Evolutionary conservation across 30 jellyfish, hydroid and myxozoan genomes (phyloP), one percentile per base, ranked within the genome.

Genomic region (Aurelia sp.): DNA sequence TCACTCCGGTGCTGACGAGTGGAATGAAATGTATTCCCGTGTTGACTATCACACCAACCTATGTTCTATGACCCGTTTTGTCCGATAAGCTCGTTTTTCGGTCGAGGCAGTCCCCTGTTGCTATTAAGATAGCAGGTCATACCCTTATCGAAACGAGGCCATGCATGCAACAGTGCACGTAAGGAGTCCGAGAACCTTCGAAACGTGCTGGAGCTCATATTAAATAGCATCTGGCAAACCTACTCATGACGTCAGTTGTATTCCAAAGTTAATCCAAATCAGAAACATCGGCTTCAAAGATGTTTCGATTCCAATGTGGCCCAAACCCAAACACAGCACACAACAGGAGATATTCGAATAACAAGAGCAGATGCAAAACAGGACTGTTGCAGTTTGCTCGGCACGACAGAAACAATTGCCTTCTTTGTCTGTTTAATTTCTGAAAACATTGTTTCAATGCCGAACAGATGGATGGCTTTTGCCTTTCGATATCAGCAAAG

Each of bases 1-100:
- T 18, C 35, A 10, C 33, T 59, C 27, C 69, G 13, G 33, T 18
- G 33, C 33, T 4, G 0, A 18, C 31, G 33, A 35, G 33, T 30
- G 0, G 2, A 18, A 18, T 59, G 23, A n/a, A 13, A 21, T 6
- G 33, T n/a, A 59, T n/a, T 59, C 69, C 33, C 23, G 33, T 59
- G 30, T 21, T 18, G 35, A 13, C 69, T 59, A 59, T 59, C 55
- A 13, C 35, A 9, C 33, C 57, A 63, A 40, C 89, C 77, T 78
- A 57, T 78, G 89, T 40, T 27, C 89, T 78, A 18, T 78, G 77
- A 63, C 89, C 89, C 61, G 72, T n/a, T 35, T 44, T 22, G 80
- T 70, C 62, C 80, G 13, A 35, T 41, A 21, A 72, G 44, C 18
- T n/a, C 3, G 23, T 59, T 18, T 59, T 18, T 18, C 23, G 27